phyloP scores from a whole-genome alignment of 2,888 invertebrate species.

The Drosophila parthenogenetica region DNA sequence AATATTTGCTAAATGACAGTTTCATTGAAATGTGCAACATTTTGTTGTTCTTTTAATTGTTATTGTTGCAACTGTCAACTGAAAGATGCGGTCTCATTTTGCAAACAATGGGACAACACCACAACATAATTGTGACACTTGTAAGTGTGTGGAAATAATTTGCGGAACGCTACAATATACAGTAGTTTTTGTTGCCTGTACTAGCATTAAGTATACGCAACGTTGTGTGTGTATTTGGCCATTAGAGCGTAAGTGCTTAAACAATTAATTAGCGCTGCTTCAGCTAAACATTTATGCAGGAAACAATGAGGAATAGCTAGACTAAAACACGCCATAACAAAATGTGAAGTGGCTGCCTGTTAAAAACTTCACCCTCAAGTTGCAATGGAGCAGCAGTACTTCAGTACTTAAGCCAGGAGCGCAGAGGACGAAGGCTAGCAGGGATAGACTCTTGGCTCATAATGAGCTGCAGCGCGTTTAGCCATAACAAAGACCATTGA shows the following conservation, averaged over 20 bases:
- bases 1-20: conserved; percentile 17
- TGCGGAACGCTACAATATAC: conserved; percentile 24
- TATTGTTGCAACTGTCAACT: conserved; percentile 18
- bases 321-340: conserved; percentile 49
- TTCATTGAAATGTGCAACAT: conserved; percentile 27
- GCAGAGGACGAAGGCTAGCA: too few species aligned
- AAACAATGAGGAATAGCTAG: conserved; percentile 55
- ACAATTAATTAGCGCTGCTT: conserved; percentile 77
- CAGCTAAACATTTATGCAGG: conserved; percentile 56
- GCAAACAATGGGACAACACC: conserved; percentile 37
- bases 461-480: conserved; percentile 46
- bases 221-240: conserved; percentile 35
- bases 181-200: conserved; percentile 14
- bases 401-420: too few species aligned
- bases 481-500: conserved; percentile 37
- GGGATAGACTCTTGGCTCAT: conserved; percentile 31
- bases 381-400: conserved; percentile 8
- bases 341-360: conserved; percentile 40
- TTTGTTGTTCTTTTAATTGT: conserved; percentile 20
- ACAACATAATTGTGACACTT: conserved; percentile 67
- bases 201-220: conserved; percentile 53
- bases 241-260: conserved; percentile 70
- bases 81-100: conserved; percentile 65
- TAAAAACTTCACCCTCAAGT: conserved; percentile 25
- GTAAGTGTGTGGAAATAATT: conserved; percentile 72